These are phyloP conservation scores for Catonia carolina DNA, from an alignment of 2,888 invertebrate species.

Conservation along the genomic window DNA sequence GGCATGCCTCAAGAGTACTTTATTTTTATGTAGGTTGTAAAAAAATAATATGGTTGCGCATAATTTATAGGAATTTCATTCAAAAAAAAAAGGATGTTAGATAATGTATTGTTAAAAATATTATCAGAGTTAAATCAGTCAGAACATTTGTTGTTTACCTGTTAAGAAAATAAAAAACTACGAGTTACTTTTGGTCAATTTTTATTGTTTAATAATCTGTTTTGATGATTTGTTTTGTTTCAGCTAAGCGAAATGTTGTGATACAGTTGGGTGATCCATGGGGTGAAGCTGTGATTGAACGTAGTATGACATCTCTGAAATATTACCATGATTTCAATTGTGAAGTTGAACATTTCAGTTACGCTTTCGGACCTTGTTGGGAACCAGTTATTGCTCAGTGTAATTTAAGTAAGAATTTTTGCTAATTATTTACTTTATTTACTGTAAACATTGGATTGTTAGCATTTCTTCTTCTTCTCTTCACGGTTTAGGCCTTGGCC, in stretches of 20 bases:
- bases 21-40: too few relatives aligned
- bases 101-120: too few relatives aligned
- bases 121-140: too few relatives aligned
- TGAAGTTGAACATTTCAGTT: slow-evolving; percentile 80
- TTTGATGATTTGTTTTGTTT: neutral
- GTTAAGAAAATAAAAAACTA: neutral
- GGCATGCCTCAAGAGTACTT: too few relatives aligned
- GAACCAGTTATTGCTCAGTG: slow-evolving; percentile 92
- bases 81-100: too few relatives aligned
- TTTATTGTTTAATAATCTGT: neutral
- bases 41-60: too few relatives aligned
- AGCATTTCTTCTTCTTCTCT: too few relatives aligned
- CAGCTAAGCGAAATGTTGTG: slow-evolving; percentile 68
- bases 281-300: slow-evolving; percentile 70
- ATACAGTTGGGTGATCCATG: slow-evolving; percentile 82
- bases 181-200: neutral
- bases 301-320: slow-evolving; percentile 91
- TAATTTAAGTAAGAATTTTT: slow-evolving; percentile 56
- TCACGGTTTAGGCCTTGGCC: too few relatives aligned
- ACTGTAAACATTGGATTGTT: too few relatives aligned
- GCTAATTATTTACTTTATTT: too few relatives aligned
- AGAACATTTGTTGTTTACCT: too few relatives aligned
- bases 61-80: too few relatives aligned
- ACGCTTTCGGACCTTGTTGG: slow-evolving; percentile 99
- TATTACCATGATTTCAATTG: slow-evolving; percentile 97